These are phyloP conservation scores for Pseudomyrmex gracilis DNA, from an alignment of 1,140 invertebrate species.

Conservation along the genomic window DNA sequence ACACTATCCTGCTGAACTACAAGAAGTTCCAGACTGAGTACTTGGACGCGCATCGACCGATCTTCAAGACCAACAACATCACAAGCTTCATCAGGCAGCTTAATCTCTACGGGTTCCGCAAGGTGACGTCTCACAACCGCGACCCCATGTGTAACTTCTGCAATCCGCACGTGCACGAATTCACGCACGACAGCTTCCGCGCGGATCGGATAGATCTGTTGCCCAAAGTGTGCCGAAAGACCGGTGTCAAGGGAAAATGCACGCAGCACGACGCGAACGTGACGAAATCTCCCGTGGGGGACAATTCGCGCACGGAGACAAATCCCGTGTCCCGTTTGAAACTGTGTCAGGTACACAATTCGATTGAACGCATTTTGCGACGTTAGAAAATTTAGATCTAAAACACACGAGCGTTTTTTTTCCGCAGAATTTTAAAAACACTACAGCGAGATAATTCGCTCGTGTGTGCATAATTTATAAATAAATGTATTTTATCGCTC, in stretches of 20 bases:
- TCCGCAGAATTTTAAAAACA: too few species aligned
- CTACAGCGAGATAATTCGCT: too few species aligned
- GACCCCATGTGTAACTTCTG: conserved; percentile 86
- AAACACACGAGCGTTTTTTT: too few species aligned
- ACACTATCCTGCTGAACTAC: conserved; percentile 87
- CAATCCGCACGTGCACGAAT: conserved; percentile 87
- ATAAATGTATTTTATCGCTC: too few species aligned
- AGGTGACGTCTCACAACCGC: conserved; percentile 87
- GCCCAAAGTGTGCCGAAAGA: conserved; percentile 86
- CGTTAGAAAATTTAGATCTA: neutral
- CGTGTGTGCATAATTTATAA: too few species aligned
- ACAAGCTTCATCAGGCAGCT: conserved; percentile 88
- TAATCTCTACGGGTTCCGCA: conserved; percentile 88
- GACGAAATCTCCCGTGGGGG: neutral
- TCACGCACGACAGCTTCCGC: conserved; percentile 87
- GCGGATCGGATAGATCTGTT: conserved; percentile 85
- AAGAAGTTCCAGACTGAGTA: conserved; percentile 86
- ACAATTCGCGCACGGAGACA: neutral
- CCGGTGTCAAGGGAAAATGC: conserved; percentile 81
- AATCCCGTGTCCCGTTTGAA: conserved; percentile 73
- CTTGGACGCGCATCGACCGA: conserved; percentile 84
- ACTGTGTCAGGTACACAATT: conserved; percentile 77
- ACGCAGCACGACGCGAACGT: conserved; percentile 29
- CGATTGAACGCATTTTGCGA: neutral
- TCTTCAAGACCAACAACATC: conserved; percentile 88